These are phyloP conservation scores for Atherix ibis DNA, from an alignment of 2,888 invertebrate genomes.

Conservation along the genomic window DNA sequence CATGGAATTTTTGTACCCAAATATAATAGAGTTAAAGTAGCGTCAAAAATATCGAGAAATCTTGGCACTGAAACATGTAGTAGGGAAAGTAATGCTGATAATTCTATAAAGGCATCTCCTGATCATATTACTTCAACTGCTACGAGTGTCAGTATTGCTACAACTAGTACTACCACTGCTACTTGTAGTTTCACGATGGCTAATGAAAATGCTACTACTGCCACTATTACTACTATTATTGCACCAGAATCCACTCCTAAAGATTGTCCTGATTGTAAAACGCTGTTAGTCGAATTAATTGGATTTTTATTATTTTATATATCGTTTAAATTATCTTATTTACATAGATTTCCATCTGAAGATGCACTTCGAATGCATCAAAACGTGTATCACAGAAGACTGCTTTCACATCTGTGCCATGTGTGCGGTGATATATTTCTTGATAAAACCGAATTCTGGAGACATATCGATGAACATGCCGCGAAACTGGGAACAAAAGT, in stretches of 20 bases:
- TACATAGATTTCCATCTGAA: constrained; percentile 6
- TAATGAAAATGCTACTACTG: too few species aligned
- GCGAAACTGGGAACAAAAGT: constrained; percentile 5
- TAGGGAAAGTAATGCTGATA: too few species aligned
- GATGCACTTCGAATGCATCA: constrained; percentile 7
- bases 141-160: too few species aligned
- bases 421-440: constrained; percentile 7
- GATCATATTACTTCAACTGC: too few species aligned
- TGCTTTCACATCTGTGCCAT: constrained; percentile 8
- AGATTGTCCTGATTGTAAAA: constrained; percentile 9
- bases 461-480: constrained; percentile 8
- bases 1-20: too few species aligned
- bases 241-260: too few species aligned
- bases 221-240: too few species aligned
- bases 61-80: too few species aligned
- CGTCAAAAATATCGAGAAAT: constrained; percentile 7
- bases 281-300: constrained; percentile 3
- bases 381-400: constrained; percentile 6
- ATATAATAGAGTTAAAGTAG: too few species aligned
- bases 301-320: background rate
- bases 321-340: background rate
- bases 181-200: too few species aligned
- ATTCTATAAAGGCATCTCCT: too few species aligned
- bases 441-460: constrained; percentile 7
- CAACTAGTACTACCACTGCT: too few species aligned